Conservation (phyloP, 2,888 invertebrate species). For the Ligdia adustata region DNA sequence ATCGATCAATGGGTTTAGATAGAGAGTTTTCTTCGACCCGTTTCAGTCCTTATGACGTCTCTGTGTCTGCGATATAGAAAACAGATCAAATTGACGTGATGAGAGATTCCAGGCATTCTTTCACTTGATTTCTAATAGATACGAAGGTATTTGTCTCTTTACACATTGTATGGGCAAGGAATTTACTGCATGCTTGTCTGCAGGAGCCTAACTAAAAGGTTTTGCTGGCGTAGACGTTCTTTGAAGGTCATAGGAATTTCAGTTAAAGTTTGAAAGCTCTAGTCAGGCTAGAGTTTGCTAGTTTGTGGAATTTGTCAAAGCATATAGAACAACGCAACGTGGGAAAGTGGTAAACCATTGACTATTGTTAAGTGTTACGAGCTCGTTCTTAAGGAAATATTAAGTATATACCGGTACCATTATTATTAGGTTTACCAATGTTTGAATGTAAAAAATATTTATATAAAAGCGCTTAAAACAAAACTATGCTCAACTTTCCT, state of each 20-base stretch:
- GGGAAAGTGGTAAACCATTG: too few relatives aligned
- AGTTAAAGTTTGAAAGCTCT: conserved; percentile 8
- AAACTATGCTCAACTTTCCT: too few relatives aligned
- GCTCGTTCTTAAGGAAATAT: too few relatives aligned
- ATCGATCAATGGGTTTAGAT: too few relatives aligned
- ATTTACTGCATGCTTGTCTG: not conserved
- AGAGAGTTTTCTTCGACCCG: not conserved
- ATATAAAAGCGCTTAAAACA: too few relatives aligned
- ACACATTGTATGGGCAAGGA: conserved; percentile 11
- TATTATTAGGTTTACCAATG: too few relatives aligned
- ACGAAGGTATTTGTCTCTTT: conserved; percentile 23
- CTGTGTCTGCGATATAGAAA: conserved; percentile 54
- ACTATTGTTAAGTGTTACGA: too few relatives aligned
- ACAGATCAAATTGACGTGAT: conserved; percentile 57
- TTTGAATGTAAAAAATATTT: too few relatives aligned
- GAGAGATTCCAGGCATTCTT: conserved; percentile 60
- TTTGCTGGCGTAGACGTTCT: conserved; percentile 8
- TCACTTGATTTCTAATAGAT: conserved; percentile 37
- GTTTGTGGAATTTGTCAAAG: conserved; percentile 8
- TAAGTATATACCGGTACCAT: too few relatives aligned
- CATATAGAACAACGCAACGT: too few relatives aligned
- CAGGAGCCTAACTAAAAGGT: conserved; percentile 11
- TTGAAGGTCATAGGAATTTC: conserved; percentile 10
- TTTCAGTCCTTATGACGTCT: conserved; percentile 6
- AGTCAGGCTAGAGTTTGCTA: not conserved